Evolutionary conservation across 1,140 invertebrate species (phyloP), one percentile per base, ranked within the genome.

Genomic region (Bicyclus anynana): DNA sequence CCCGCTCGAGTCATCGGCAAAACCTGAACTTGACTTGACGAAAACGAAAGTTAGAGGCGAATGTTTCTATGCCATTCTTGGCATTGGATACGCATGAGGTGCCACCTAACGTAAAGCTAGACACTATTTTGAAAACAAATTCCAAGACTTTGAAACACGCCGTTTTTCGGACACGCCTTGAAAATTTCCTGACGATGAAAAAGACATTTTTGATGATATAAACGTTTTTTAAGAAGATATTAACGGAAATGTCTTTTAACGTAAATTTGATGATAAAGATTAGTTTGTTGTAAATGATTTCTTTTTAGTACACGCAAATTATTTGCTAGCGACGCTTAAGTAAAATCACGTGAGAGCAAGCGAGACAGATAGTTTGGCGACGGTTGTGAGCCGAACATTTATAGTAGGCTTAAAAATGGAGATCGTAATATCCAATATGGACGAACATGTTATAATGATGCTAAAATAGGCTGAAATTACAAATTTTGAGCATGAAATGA

Each of bases 21-120:
- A 84, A 82, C 75, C 81, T 87, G 84, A 87, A 87, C 84, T 87
- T 87, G 84, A 85, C 84, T 87, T 87, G 80, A 72, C 84, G 84
- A 87, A 87, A 87, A 86, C 77, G 84, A 87, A 87, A 87, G 84
- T 87, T 79, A 77, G 74, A 75, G 73, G 80, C 72, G 69, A 81
- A 87, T 86, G 84, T 84, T 87, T 87, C 84, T 82, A 80, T 70
- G 58, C 67, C 78, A 83, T 86, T 86, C 84, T 87, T 87, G 80
- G 84, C 77, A 80, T 76, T 75, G 72, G 76, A 62, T 69, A 69
- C 72, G 67, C 72, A 71, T 71, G 69, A 72, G 65, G 69, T 71
- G 62, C 67, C 61, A 70, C 56, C 62, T 58, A 59, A 62, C 55
- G 64, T 59, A 61, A 50, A 73, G 56, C 56, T 60, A 65, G 58